Percentiles rank a stretch among this genome's conserved stretches.
phyloP scores from a whole-genome alignment of 53 echinoderm and acorn worm species.

The Echinarachnius parma region DNA sequence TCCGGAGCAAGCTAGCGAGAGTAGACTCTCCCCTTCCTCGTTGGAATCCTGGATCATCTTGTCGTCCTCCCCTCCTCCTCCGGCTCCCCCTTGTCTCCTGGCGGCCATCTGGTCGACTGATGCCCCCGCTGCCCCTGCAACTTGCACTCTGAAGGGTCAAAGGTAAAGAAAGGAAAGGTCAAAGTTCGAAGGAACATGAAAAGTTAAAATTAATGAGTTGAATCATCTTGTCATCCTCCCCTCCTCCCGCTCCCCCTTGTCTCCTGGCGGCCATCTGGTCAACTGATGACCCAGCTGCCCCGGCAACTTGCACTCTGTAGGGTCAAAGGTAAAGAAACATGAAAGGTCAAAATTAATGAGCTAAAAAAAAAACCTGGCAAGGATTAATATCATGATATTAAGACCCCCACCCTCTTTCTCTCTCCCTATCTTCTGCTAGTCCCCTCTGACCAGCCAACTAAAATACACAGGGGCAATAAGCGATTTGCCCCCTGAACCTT shows the following conservation, averaged over 20 bases:
- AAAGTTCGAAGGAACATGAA: too few relatives aligned
- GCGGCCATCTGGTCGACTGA: constrained; percentile 42
- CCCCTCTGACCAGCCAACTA: too few relatives aligned
- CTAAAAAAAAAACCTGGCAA: too few relatives aligned
- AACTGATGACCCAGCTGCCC: constrained; percentile 22
- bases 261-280: constrained; percentile 48
- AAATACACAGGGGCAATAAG: too few relatives aligned
- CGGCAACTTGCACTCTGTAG: constrained; percentile 50
- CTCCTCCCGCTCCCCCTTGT: too few relatives aligned
- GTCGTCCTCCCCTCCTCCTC: constrained; percentile 54
- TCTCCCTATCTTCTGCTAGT: too few relatives aligned
- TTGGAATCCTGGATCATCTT: constrained; percentile 89
- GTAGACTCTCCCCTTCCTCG: constrained; percentile 85
- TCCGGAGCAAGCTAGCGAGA: constrained; percentile 94
- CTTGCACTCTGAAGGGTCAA: constrained; percentile 44
- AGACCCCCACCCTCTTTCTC: too few relatives aligned
- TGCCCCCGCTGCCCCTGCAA: constrained; percentile 26
- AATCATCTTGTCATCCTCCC: not conserved
- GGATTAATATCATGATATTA: too few relatives aligned
- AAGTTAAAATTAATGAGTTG: too few relatives aligned
- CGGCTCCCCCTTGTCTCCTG: too few relatives aligned
- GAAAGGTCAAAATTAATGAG: too few relatives aligned
- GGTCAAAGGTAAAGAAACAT: not conserved
- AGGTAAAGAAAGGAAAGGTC: not conserved
- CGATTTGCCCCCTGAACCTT: too few relatives aligned